These are phyloP conservation scores for Augochlora pura DNA, from an alignment of 1,140 invertebrate genomes.

Conservation along the genomic window DNA sequence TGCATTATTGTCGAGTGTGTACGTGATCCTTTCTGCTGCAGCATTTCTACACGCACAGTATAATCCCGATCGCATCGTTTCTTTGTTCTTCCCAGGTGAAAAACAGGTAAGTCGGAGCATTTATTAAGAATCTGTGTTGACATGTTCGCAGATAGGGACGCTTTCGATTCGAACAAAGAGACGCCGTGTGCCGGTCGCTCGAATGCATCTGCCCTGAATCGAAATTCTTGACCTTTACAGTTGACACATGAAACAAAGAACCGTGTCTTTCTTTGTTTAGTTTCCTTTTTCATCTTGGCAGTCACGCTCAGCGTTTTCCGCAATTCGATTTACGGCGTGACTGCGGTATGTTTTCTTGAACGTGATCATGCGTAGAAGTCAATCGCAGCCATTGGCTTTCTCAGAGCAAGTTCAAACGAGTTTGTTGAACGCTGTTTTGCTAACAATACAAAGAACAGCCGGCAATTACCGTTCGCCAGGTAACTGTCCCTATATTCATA, in stretches of 20 bases:
- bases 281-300: no score
- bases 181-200: not conserved
- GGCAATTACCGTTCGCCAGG: not conserved
- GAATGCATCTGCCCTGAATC: not conserved
- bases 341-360: slow-evolving; percentile 28
- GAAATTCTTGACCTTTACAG: not conserved
- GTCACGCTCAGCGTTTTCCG: not conserved
- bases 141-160: slow-evolving; percentile 8
- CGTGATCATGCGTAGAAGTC: slow-evolving; percentile 46
- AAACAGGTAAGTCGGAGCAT: slow-evolving; percentile 31
- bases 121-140: not conserved
- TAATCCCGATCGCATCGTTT: not conserved
- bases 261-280: not conserved
- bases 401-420: not conserved
- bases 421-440: not conserved
- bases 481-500: not conserved
- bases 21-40: slow-evolving; percentile 21
- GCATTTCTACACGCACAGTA: slow-evolving; percentile 6
- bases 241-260: slow-evolving; percentile 17
- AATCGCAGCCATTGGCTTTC: not conserved
- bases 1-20: slow-evolving; percentile 43
- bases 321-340: slow-evolving; percentile 27
- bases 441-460: not conserved
- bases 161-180: slow-evolving; percentile 27
- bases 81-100: slow-evolving; percentile 9